These are phyloP conservation scores for Melanargia galathea DNA, from an alignment of 2,888 invertebrate genomes.

Conservation along the genomic window DNA sequence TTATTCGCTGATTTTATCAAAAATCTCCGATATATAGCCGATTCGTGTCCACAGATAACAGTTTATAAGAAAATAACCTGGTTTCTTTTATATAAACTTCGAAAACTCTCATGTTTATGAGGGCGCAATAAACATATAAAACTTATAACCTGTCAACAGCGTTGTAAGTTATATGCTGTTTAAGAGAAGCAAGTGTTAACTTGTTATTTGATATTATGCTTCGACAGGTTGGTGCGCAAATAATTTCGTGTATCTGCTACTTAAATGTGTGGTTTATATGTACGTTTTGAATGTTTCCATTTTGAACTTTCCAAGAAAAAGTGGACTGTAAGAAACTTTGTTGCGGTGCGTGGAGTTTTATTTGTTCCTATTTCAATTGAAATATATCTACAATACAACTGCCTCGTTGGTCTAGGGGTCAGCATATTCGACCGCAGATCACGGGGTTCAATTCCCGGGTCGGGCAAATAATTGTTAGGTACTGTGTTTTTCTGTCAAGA, in stretches of 20 bases:
- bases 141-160: slow-evolving; percentile 21
- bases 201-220: slow-evolving; percentile 27
- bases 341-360: too few species aligned
- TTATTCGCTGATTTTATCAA: neutral
- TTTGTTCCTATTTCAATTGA: too few species aligned
- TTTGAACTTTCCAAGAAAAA: neutral
- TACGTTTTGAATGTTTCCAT: neutral
- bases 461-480: too few species aligned
- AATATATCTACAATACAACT: too few species aligned
- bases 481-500: too few species aligned
- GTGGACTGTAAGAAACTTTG: neutral
- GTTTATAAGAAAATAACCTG: slow-evolving; percentile 1
- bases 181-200: slow-evolving; percentile 18
- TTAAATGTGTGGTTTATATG: neutral
- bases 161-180: slow-evolving; percentile 19
- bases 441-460: too few species aligned
- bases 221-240: slow-evolving; percentile 14
- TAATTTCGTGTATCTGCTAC: neutral
- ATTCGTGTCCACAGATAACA: neutral
- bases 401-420: too few species aligned
- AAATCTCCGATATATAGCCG: neutral
- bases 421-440: too few species aligned
- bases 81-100: slow-evolving; percentile 11
- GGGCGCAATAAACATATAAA: slow-evolving; percentile 15
- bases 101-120: slow-evolving; percentile 1